These are phyloP conservation scores for Epinephelus fuscoguttatus DNA, from an alignment of 2,113 vertebrate species.

Conservation along the genomic window DNA sequence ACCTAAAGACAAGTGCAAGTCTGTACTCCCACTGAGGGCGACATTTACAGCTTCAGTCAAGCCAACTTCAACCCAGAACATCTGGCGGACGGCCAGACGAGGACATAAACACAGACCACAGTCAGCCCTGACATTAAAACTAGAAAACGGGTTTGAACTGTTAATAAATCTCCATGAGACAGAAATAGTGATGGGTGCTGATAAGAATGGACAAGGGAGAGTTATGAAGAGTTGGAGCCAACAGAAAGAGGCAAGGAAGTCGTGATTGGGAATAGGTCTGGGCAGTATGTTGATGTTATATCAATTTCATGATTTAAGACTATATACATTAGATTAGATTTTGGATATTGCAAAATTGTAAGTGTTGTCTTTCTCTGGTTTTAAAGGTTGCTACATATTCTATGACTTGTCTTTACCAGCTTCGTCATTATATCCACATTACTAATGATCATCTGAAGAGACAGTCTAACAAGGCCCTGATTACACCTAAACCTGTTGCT, in stretches of 20 bases:
- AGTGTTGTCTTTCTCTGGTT: too few species aligned
- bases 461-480: not conserved
- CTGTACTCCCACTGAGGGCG: not conserved
- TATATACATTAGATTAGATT: too few species aligned
- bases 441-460: not conserved
- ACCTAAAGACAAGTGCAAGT: not conserved
- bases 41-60: not conserved
- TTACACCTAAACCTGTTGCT: too few species aligned
- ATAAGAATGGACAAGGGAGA: not conserved
- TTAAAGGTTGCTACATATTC: too few species aligned
- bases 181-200: not conserved
- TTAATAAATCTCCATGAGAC: not conserved
- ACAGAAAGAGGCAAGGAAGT: not conserved
- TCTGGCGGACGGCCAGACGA: not conserved
- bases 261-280: not conserved
- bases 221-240: not conserved
- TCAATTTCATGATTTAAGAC: too few species aligned
- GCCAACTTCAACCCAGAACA: not conserved
- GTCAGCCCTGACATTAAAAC: not conserved
- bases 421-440: too few species aligned
- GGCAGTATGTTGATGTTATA: too few species aligned
- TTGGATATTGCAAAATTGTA: too few species aligned
- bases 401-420: too few species aligned
- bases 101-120: not conserved
- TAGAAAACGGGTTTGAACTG: not conserved